These are phyloP conservation scores for Propsilocerus akamusi DNA, from an alignment of 1,140 invertebrate species.

Conservation along the genomic window DNA sequence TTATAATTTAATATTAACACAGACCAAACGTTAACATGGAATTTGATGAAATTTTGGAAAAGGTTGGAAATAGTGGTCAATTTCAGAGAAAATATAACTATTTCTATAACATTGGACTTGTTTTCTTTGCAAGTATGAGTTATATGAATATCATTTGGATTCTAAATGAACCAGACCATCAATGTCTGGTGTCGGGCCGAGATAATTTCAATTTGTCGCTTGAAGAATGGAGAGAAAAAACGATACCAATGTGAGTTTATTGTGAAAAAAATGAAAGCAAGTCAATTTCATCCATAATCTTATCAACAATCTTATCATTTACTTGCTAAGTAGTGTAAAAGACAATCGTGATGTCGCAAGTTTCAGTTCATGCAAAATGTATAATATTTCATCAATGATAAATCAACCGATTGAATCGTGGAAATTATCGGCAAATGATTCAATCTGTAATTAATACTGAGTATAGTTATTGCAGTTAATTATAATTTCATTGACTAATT, in stretches of 20 bases:
- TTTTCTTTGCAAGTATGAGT: constrained; percentile 7
- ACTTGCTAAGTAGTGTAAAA: constrained; percentile 12
- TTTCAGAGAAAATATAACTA: constrained; percentile 8
- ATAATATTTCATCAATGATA: constrained; percentile 17
- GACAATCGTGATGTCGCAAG: constrained; percentile 17
- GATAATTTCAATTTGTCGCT: constrained; percentile 6
- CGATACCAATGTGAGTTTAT: constrained; percentile 7
- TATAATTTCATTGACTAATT: not conserved
- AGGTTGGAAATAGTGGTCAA: constrained; percentile 7
- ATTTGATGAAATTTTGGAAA: constrained; percentile 9
- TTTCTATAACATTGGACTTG: constrained; percentile 6
- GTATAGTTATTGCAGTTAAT: not conserved
- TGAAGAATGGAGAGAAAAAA: constrained; percentile 7
- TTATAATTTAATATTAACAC: no score
- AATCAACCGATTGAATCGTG: constrained; percentile 10
- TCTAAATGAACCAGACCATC: constrained; percentile 7
- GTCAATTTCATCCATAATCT: not conserved
- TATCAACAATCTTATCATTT: no score
- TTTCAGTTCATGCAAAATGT: constrained; percentile 23
- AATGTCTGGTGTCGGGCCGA: constrained; percentile 7
- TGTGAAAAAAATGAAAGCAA: not conserved
- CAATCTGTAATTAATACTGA: constrained; percentile 3
- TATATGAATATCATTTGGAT: constrained; percentile 6
- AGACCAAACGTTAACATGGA: no score
- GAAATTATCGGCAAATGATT: not conserved